Percentiles rank a stretch among this genome's conserved stretches.
Conservation (phyloP, 2,888 invertebrate genomes). For the Panopea generosa region DNA sequence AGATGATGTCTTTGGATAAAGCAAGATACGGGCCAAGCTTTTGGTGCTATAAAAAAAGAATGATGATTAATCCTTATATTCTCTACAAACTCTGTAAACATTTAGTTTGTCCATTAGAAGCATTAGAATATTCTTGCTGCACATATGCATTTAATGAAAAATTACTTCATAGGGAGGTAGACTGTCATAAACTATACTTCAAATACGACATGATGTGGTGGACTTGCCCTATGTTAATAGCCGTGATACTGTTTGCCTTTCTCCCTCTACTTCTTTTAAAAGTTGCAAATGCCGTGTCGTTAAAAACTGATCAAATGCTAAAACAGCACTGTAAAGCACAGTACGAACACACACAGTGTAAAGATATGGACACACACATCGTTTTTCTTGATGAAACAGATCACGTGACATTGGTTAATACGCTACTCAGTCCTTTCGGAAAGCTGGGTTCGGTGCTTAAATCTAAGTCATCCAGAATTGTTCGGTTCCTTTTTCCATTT, state of each 20-base stretch:
- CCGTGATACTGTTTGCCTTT: conserved; percentile 38
- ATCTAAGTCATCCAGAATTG: conserved; percentile 14
- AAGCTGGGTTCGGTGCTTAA: not conserved
- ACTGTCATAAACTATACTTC: conserved; percentile 20
- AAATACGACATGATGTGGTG: conserved; percentile 44
- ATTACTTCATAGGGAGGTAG: conserved; percentile 10
- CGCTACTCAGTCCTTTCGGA: conserved; percentile 11
- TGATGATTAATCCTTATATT: conserved; percentile 35
- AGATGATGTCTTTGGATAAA: conserved; percentile 23
- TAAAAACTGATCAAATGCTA: no score
- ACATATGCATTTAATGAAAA: conserved; percentile 22
- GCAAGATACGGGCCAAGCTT: conserved; percentile 54
- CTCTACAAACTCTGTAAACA: conserved; percentile 51
- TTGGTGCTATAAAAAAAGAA: conserved; percentile 56
- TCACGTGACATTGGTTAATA: conserved; percentile 10
- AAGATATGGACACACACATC: no score
- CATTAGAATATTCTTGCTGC: conserved; percentile 52
- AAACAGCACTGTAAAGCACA: no score
- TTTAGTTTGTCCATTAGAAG: conserved; percentile 56
- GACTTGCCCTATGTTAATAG: conserved; percentile 42
- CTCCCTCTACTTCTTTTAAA: conserved; percentile 34
- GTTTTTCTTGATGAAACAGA: conserved; percentile 8
- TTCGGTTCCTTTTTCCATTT: conserved; percentile 42
- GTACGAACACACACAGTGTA: no score
- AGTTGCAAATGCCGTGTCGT: not conserved